These are phyloP conservation scores for Oxycera nigricornis DNA, from an alignment of 2,888 invertebrate species.

Conservation along the genomic window DNA sequence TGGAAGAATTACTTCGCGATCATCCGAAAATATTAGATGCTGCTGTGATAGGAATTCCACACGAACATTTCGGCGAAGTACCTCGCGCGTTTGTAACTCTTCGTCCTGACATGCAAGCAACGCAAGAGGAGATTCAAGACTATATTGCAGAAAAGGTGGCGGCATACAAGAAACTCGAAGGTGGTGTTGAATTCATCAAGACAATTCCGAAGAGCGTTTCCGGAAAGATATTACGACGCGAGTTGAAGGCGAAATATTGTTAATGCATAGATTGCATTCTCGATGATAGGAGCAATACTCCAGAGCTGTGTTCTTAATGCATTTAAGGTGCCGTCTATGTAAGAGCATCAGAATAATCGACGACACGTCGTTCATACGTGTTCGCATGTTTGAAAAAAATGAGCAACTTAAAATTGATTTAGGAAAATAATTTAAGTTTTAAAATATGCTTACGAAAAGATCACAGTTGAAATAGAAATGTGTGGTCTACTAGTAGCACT, in stretches of 20 bases:
- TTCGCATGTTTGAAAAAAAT: too few relatives aligned
- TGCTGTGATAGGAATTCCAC: conserved; percentile 81
- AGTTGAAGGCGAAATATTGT: conserved; percentile 62
- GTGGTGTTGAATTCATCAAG: conserved; percentile 72
- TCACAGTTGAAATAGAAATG: too few relatives aligned
- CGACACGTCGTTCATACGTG: too few relatives aligned
- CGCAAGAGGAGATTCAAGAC: conserved; percentile 66
- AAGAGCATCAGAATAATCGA: too few relatives aligned
- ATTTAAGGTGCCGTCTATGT: too few relatives aligned
- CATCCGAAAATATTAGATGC: conserved; percentile 77
- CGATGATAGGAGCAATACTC: too few relatives aligned
- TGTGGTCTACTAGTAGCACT: too few relatives aligned
- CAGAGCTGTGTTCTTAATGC: too few relatives aligned
- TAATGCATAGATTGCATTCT: too few relatives aligned
- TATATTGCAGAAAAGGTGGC: conserved; percentile 75
- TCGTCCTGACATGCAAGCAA: conserved; percentile 62
- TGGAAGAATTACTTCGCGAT: conserved; percentile 67
- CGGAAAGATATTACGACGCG: conserved; percentile 77
- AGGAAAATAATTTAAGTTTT: too few relatives aligned
- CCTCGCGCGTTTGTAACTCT: conserved; percentile 77
- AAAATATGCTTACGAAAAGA: too few relatives aligned
- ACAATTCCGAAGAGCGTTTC: conserved; percentile 77
- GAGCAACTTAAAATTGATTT: too few relatives aligned
- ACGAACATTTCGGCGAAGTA: conserved; percentile 73
- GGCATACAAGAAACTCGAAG: conserved; percentile 75